phyloP scores from a whole-genome alignment of 2,113 vertebrate genomes.

The Erpornis zantholeuca region DNA sequence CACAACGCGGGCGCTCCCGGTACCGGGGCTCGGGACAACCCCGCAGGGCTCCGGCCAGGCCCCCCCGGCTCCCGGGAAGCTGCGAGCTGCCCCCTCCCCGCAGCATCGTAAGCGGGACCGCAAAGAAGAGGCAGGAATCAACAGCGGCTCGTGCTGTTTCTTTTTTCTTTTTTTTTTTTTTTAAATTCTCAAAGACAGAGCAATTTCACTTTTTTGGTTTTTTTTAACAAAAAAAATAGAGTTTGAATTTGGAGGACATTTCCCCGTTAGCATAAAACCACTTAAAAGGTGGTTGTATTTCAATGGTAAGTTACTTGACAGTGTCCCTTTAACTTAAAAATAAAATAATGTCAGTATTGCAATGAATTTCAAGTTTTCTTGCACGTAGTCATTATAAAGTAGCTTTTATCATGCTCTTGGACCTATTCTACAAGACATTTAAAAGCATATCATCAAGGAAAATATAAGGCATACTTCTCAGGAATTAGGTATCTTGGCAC shows the following conservation, averaged over 20 bases:
- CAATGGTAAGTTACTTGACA: conserved; percentile 76
- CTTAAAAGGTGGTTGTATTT: conserved; percentile 16
- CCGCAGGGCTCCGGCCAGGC: background rate
- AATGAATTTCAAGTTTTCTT: conserved; percentile 83
- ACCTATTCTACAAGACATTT: conserved; percentile 75
- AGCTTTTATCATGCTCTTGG: conserved; percentile 76
- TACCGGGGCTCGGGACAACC: background rate
- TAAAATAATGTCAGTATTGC: conserved; percentile 75
- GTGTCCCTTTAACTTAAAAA: conserved; percentile 77
- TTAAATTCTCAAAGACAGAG: conserved; percentile 27
- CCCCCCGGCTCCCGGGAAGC: conserved; percentile 56
- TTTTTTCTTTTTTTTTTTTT: background rate
- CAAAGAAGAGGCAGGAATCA: conserved; percentile 66
- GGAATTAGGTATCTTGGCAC: conserved; percentile 78
- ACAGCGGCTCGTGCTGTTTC: conserved; percentile 19
- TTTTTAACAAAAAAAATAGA: background rate
- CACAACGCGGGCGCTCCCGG: conserved; percentile 30
- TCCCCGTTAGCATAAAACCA: conserved; percentile 48
- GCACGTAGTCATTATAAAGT: conserved; percentile 74
- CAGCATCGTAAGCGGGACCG: conserved; percentile 8
- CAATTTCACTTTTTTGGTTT: background rate
- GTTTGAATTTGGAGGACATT: conserved; percentile 61
- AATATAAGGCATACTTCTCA: conserved; percentile 80
- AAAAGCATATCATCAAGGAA: conserved; percentile 77
- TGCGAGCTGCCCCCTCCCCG: conserved; percentile 40